Evolutionary conservation across 2,113 vertebrate species (phyloP).

Genomic region (Otis tarda): DNA sequence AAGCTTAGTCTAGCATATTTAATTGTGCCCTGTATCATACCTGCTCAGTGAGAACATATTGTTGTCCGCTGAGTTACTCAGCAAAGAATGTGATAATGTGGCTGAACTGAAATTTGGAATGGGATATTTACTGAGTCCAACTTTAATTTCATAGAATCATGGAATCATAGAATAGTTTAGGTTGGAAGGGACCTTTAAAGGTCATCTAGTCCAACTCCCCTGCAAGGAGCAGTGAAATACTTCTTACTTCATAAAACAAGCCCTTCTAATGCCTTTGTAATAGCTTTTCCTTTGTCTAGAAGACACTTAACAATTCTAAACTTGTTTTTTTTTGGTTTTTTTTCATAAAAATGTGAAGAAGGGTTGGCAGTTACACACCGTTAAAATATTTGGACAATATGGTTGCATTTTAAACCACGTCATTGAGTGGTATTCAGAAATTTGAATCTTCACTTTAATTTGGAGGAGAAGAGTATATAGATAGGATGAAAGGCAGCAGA

Average conservation of each 20-base stretch:
- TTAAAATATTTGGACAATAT: neutral
- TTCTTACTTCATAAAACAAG: neutral
- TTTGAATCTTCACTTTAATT: neutral
- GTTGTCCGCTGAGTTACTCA: neutral
- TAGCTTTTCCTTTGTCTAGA: neutral
- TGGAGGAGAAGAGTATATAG: neutral
- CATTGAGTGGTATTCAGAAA: neutral
- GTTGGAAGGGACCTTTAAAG: too few species aligned
- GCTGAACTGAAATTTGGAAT: neutral
- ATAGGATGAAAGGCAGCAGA: neutral
- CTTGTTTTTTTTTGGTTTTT: neutral
- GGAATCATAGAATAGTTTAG: too few species aligned
- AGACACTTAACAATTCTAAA: neutral
- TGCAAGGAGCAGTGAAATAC: too few species aligned
- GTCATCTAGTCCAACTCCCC: too few species aligned
- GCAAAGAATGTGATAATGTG: neutral
- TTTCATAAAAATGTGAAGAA: neutral
- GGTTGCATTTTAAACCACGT: neutral
- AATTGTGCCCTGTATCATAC: neutral
- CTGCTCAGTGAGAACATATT: neutral
- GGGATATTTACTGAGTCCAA: neutral
- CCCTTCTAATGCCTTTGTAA: neutral
- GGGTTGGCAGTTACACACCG: neutral
- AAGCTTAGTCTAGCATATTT: neutral
- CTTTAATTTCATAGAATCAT: neutral